Evolutionary conservation across 1,140 invertebrate species (phyloP), one percentile per base, ranked within the genome.

Genomic region (Ephestia elutella): DNA sequence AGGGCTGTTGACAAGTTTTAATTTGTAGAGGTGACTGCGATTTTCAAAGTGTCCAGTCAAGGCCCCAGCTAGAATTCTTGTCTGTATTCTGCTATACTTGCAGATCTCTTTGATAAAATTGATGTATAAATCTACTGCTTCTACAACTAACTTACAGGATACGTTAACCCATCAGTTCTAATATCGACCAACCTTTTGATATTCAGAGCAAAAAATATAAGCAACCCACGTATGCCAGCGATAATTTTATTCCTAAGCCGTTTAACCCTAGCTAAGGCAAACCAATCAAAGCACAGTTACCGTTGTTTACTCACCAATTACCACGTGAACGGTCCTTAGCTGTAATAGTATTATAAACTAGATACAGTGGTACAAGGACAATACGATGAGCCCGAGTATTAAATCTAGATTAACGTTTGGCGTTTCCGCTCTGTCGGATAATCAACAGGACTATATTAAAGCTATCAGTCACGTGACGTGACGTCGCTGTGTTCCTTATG

Each of bases 361-460:
- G 38, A 44, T 44, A 44, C 38, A 44, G 13, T 44, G 38, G 38
- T 44, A 44, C 38, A 44, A 73, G 68, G 66, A 63, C 65, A 73
- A 66, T 60, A 66, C 80, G 70, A 82, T 82, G 80, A 81, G 72
- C 82, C 72, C 67, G 70, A 78, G 79, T 80, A 86, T 87, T 87
- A 87, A 85, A 86, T 85, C 85, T 83, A 87, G 85, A 82, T 87
- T 87, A 86, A 74, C 77, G 78, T 82, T 79, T 78, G 82, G 75
- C 78, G 72, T 83, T 83, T 84, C 76, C 79, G 77, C 76, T 72
- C 73, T 62, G 70, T 65, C 73, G 80, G 75, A 82, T 83, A 85
- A 87, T 87, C 82, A 83, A 81, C 84, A 75, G 75, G 80, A 80
- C 81, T 81, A 77, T 86, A 86, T 86, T 87, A 82, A 86, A 82